Evolutionary conservation across 1,140 invertebrate genomes (phyloP), one percentile per base, ranked within the genome.

Genomic region (Temnothorax longispinosus): DNA sequence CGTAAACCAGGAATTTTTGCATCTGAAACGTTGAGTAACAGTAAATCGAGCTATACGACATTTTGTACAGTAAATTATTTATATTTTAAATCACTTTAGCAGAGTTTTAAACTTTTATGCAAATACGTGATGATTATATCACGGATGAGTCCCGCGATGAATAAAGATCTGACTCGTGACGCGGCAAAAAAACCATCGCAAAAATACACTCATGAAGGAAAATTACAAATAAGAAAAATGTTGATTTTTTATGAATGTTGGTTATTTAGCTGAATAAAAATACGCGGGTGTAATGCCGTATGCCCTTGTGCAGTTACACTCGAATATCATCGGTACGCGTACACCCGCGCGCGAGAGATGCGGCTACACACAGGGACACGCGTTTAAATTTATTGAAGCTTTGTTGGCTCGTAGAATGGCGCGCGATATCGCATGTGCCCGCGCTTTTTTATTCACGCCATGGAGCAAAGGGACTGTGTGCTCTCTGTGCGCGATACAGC

Each of bases 341-440:
- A 27, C 5, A 32, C 10, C 10, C 38, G 2, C 47, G 50, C 10
- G 32, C 32, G 21, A 0, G 64, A 81, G 35, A 58, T 27, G 65
- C 21, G 64, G 41, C 65, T 71, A 56, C 18, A 32, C 21, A 71
- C 32, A 27, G 15, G 15, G 35, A 6, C 52, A 38, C 38, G 38
- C 15, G 78, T 81, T 81, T 52, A 56, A 81, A 81, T 81, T 81
- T 81, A 81, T 81, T 32, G 65, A 81, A 81, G 78, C 78, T 81
- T 71, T 71, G 78, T 56, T 71, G 50, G 21, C 65, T 56, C 50
- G 35, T 27, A 52, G 50, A 56, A 81, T 41, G n/a, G 38, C 18
- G 27, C 18, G 35, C 44, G 21, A 1, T 81, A 71, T 81, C 65
- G 52, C 21, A 56, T 58, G 41, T 44, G 27, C 18, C 8, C 67